Conservation (phyloP, 2,113 vertebrate species). For the Mastomys coucha region DNA sequence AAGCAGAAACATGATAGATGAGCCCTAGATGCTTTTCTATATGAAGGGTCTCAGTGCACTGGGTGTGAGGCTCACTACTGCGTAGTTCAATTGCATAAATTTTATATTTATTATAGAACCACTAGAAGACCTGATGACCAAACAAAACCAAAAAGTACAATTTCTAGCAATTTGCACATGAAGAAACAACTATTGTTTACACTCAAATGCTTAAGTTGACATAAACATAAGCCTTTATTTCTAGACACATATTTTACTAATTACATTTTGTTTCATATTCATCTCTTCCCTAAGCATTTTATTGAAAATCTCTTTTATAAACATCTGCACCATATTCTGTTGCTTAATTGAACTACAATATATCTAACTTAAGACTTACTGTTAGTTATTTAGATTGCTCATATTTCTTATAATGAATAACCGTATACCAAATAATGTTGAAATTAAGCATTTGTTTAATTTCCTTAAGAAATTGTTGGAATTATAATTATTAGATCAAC, state of each 20-base stretch:
- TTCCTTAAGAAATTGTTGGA: conserved; percentile 3
- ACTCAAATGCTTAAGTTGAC: not conserved
- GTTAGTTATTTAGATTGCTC: not conserved
- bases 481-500: not conserved
- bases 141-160: not conserved
- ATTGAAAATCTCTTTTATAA: conserved; percentile 41
- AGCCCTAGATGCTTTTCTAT: not conserved
- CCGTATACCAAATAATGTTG: not conserved
- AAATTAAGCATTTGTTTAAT: not conserved
- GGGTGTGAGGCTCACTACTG: not conserved
- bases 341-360: conserved; percentile 7
- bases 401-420: conserved; percentile 1
- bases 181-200: not conserved
- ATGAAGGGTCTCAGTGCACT: not conserved
- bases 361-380: not conserved
- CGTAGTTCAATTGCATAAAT: not conserved
- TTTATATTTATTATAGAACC: not conserved
- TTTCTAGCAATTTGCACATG: not conserved
- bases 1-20: not conserved
- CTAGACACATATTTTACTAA: not conserved
- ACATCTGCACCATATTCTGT: not conserved
- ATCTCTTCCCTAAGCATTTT: conserved; percentile 42
- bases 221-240: not conserved
- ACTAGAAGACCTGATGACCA: conserved; percentile 38
- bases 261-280: not conserved